Evolutionary conservation across 1,140 invertebrate species (phyloP).

Genomic region (Bacillus rossius): DNA sequence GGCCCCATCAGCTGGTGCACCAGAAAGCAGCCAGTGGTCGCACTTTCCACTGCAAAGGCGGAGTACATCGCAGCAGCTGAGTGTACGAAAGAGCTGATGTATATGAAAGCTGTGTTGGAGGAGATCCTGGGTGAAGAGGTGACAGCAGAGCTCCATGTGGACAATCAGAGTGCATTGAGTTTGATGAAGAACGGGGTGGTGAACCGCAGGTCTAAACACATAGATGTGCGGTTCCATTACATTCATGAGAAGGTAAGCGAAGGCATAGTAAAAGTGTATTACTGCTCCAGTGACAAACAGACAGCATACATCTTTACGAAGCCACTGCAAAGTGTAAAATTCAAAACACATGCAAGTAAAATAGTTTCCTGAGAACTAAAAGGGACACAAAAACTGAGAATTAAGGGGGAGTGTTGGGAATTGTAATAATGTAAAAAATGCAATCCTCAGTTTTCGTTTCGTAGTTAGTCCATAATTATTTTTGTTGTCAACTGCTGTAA

Average conservation of each 20-base stretch:
- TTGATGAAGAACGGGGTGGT: background rate
- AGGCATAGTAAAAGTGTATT: background rate
- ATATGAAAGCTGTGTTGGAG: background rate
- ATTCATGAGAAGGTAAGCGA: background rate
- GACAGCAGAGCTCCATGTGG: background rate
- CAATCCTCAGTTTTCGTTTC: too few species aligned
- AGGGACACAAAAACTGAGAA: background rate
- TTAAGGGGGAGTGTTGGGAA: too few species aligned
- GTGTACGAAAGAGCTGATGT: constrained; percentile 18
- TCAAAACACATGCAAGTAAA: background rate
- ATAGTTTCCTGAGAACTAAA: background rate
- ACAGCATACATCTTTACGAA: background rate
- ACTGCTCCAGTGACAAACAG: background rate
- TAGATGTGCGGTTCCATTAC: background rate
- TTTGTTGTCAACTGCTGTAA: too few species aligned
- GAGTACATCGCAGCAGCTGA: constrained; percentile 29
- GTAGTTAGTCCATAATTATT: too few species aligned
- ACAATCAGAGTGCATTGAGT: constrained; percentile 1
- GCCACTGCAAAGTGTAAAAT: background rate
- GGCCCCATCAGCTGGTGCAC: constrained; percentile 30
- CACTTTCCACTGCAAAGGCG: constrained; percentile 28
- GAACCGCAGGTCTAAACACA: constrained; percentile 3
- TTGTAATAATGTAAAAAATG: too few species aligned
- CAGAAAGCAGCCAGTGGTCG: constrained; percentile 24
- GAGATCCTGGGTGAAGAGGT: background rate